Base-by-base conservation (phyloP, 2,888 invertebrate genomes). In the Pogonocherus hispidulus region DNA sequence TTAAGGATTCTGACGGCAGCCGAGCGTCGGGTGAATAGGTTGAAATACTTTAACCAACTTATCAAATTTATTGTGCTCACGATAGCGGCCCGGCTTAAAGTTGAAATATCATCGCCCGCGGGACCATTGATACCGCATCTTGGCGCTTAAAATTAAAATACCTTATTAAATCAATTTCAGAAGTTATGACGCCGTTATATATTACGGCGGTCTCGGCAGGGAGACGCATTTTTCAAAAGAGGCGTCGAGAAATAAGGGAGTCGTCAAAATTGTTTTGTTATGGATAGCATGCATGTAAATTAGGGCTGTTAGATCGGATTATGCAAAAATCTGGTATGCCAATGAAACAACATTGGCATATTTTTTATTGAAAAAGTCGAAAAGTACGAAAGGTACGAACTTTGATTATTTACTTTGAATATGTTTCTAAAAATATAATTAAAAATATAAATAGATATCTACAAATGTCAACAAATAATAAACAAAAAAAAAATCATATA, bases 31-130 rank as follows among this genome's bases (percentile, higher is more conserved):
- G 60, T 44, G 69, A 69, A 62, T 49, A 67, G 70, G 63, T 70
- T 59, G 44, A 64, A 67, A 73, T 73, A 71, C 73, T 71, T 73
- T 60, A 67, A 54, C 69, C 52, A 70, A 73, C 71, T 73, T 73
- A 73, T 73, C 73, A 69, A 71, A 73, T 73, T 73, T 71, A 73
- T 73, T 71, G 71, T 73, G 71, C 63, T 57, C 73, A 62, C 59
- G 73, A 73, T 71, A 73, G 71, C 66, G 69, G 49, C 63, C 63
- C 66, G 68, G 67, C 69, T 69, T 71, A 54, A 68, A 70, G 66
- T 71, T 69, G 70, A 71, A 71, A 73, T 69, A 69, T 69, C 67
- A 57, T 68, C 57, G 66, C 63, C 66, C 66, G 49, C 63, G 67
- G 69, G 67, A 52, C 60, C 69, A 70, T 68, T 60, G 73, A 73